These are phyloP conservation scores for Pherbina coryleti DNA, from an alignment of 2,888 invertebrate species.

Conservation along the genomic window DNA sequence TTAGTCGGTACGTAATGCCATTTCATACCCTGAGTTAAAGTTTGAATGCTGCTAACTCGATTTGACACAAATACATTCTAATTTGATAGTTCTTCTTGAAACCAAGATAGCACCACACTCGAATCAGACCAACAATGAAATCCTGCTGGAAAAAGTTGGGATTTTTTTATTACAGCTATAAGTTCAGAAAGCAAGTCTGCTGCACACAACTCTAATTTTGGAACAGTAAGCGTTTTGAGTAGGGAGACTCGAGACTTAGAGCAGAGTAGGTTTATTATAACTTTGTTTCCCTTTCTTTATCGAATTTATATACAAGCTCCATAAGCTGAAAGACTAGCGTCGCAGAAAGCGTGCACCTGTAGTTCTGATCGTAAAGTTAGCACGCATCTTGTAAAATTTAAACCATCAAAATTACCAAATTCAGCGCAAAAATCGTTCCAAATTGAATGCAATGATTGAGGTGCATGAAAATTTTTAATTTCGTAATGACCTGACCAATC, in stretches of 20 bases:
- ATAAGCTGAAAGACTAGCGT: slow-evolving; percentile 28
- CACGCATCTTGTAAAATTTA: background rate
- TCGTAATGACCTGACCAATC: slow-evolving; percentile 42
- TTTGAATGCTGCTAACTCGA: slow-evolving; percentile 10
- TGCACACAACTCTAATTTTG: slow-evolving; percentile 23
- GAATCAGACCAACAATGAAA: slow-evolving; percentile 34
- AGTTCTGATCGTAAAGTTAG: background rate
- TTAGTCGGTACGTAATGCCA: background rate
- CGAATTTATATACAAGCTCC: slow-evolving; percentile 36
- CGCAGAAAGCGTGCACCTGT: slow-evolving; percentile 37
- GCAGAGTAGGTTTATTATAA: slow-evolving; percentile 1
- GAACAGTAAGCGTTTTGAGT: slow-evolving; percentile 18
- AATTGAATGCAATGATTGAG: background rate
- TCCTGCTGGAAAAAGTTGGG: background rate
- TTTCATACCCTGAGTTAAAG: background rate
- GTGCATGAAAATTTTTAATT: slow-evolving; percentile 46
- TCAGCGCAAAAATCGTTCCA: background rate
- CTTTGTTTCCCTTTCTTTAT: background rate
- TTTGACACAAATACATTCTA: slow-evolving; percentile 18
- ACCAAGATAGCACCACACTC: slow-evolving; percentile 16
- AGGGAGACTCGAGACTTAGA: slow-evolving; percentile 27
- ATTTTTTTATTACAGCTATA: background rate
- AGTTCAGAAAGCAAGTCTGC: slow-evolving; percentile 8
- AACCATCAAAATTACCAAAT: background rate
- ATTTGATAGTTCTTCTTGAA: slow-evolving; percentile 14